phyloP scores from a whole-genome alignment of 2,113 vertebrate species.

The Butastur rufipennis region DNA sequence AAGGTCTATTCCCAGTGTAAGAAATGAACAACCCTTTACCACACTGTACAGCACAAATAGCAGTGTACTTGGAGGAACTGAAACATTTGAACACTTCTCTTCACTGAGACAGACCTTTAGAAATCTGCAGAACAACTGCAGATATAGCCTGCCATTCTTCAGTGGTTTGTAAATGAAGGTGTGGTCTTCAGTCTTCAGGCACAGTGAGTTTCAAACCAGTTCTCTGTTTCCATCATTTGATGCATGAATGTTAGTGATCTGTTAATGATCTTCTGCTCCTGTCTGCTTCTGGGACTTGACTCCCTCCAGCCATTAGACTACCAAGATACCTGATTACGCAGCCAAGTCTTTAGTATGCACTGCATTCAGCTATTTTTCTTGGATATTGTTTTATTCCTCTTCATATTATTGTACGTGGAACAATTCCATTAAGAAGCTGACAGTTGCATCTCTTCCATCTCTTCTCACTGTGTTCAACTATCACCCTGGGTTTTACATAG shows the following conservation, averaged over 20 bases:
- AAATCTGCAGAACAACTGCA: neutral
- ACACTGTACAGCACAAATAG: neutral
- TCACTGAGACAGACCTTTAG: neutral
- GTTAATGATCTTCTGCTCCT: neutral
- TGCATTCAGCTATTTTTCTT: neutral
- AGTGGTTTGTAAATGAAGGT: neutral
- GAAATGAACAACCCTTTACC: neutral
- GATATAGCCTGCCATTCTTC: neutral
- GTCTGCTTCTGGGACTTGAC: neutral
- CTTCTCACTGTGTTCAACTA: neutral
- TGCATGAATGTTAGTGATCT: neutral
- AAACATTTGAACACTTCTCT: neutral
- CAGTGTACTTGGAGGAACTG: neutral
- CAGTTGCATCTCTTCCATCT: neutral
- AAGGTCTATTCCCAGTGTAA: fast-evolving
- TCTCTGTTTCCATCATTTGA: neutral
- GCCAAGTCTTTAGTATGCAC: neutral
- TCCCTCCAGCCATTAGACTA: neutral
- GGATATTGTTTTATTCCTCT: neutral
- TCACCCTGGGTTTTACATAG: neutral
- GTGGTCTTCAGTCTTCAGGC: neutral
- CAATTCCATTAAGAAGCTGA: neutral
- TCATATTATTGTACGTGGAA: neutral
- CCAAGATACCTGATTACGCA: neutral
- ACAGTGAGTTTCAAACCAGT: neutral